A percentile compares a stretch with the other conserved stretches of the same genome.
phyloP scores from a whole-genome alignment of 1,140 invertebrate species.

The Agrypnia vestita region DNA sequence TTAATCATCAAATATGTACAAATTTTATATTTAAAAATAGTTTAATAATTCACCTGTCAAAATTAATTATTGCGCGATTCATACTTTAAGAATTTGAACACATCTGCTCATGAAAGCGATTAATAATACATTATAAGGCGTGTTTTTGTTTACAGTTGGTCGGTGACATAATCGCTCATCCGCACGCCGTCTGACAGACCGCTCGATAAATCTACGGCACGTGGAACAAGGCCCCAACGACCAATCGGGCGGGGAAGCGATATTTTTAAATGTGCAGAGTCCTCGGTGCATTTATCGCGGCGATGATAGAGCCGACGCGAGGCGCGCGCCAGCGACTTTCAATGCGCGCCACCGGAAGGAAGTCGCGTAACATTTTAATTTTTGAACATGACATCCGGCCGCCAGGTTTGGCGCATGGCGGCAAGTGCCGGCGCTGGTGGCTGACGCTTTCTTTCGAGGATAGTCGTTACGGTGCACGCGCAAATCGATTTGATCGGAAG shows the following conservation, averaged over 20 bases:
- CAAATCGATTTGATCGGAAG: too few relatives aligned
- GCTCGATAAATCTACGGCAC: background rate
- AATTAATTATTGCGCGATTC: too few relatives aligned
- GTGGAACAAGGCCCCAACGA: background rate
- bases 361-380: constrained; percentile 48
- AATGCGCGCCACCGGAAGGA: constrained; percentile 35
- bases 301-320: background rate
- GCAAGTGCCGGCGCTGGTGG: background rate
- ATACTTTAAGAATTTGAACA: too few relatives aligned
- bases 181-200: background rate
- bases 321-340: constrained; percentile 9
- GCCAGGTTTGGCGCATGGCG: constrained; percentile 36
- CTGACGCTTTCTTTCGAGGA: background rate
- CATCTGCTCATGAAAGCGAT: too few relatives aligned
- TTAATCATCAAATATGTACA: too few relatives aligned
- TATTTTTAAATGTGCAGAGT: background rate
- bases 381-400: constrained; percentile 46
- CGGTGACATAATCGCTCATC: background rate
- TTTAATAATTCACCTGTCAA: too few relatives aligned
- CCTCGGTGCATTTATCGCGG: background rate
- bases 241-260: background rate
- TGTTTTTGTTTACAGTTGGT: background rate
- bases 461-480: background rate
- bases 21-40: too few relatives aligned
- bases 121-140: background rate